phyloP scores from a whole-genome alignment of 2,113 vertebrate species.

The Lipophrys pholis region DNA sequence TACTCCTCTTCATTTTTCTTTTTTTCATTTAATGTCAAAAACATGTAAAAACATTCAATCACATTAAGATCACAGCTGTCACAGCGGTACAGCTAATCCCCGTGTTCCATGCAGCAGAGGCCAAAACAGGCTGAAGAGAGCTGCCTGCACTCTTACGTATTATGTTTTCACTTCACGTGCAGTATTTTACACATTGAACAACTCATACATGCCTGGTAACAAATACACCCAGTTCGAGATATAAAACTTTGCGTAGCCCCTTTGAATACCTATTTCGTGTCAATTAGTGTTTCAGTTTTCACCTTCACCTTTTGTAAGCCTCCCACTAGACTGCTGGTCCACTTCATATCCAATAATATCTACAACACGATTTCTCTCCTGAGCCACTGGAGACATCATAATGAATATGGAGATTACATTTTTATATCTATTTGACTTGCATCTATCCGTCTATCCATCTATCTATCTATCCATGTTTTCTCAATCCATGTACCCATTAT shows the following conservation, averaged over 20 bases:
- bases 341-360: neutral
- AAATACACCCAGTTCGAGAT: too few relatives aligned
- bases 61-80: neutral
- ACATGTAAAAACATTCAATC: neutral
- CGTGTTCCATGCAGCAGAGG: neutral
- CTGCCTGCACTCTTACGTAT: too few relatives aligned
- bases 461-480: too few relatives aligned
- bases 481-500: too few relatives aligned
- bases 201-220: neutral
- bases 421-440: neutral
- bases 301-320: too few relatives aligned
- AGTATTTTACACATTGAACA: neutral
- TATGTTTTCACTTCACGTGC: too few relatives aligned
- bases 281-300: too few relatives aligned
- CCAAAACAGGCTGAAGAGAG: too few relatives aligned
- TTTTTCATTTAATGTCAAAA: neutral
- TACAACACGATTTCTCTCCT: neutral
- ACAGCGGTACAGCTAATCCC: neutral
- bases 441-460: neutral
- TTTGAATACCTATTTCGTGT: too few relatives aligned
- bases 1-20: neutral
- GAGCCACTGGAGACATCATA: neutral
- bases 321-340: too few relatives aligned
- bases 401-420: neutral
- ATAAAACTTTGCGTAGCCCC: too few relatives aligned